Base-by-base conservation (phyloP, 1,140 invertebrate species). In the Nymphalis io region DNA sequence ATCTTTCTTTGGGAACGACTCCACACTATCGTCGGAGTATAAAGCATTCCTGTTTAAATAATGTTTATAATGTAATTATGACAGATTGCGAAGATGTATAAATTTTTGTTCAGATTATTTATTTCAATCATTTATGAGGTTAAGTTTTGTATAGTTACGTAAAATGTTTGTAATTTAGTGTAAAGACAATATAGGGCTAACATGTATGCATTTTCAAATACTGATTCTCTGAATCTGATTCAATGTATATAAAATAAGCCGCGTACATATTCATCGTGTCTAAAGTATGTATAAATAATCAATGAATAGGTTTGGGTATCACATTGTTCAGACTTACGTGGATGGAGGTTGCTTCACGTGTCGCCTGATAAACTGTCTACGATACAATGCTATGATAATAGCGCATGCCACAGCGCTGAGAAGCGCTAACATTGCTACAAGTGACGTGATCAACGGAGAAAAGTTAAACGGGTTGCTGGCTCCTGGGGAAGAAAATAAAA, bases 371-470 rank as follows among this genome's bases (percentile, higher is more conserved):
- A 70, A 85, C 82, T 84, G 86, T 69, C 83, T 88, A 66, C 94
- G 90, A 80, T 94, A 96, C 57, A 96, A 89, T 33, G 95, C 95
- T 3, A 93, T 94, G 66, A 95, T 85, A 60, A 96, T 94, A 23
- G 94, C 94, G 80, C 95, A 95, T 6, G 95, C 94, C 13, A 94
- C 94, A 33, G 95, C 93, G 64, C 95, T 94, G 48, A 96, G 91
- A 60, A 95, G 87, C 12, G 93, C 95, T n/a, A 94, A 94, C 57
- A 93, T 94, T 11, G 94, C 93, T 68, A 95, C 92, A 61, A 96
- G 83, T 0, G 94, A 94, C 20, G 94, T 93, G 66, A 96, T 90
- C 77, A 96, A 89, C 15, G 95, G 95, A 68, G 94, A 95, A 51
- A 96, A 87, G n/a, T 94, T 92, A 68, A 95, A 93, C 12, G 88